Evolutionary conservation across 2,797 vertebrate genomes (phyloP), one percentile per base, ranked within the genome.

Genomic region (Hirundo rustica): DNA sequence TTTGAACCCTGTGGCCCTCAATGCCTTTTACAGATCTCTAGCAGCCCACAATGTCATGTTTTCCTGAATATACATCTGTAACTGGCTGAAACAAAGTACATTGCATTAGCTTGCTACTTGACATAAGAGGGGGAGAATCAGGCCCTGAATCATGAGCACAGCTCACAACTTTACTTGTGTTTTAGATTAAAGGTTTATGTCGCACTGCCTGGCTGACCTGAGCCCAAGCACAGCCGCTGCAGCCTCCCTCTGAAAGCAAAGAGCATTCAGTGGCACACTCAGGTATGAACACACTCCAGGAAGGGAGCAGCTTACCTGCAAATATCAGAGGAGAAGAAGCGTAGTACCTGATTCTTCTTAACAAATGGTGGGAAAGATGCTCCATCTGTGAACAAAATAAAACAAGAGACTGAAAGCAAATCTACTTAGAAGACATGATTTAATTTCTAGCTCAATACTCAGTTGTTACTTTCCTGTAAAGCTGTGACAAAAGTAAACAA

Each of bases 251-350:
- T 21, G 32, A 50, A 70, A 64, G 0, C 2, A 55, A 27, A 75
- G 51, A 81, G 21, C 23, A 3, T 5, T 38, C 1, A 5, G 21
- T 17, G 61, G 19, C 18, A 85, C 27, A 5, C 0, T 0, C 4
- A 22, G 55, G 22, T 17, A 18, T 3, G 6, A 11, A 5, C 4
- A 4, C 25, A 22, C 19, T 14, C 3, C 42, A 32, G 32, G 34
- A 48, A 50, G 23, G n/a, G n/a, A 45, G 17, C 61, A 45, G 58
- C 95, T 88, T 98, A 99, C 99, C 99, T 99, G 98, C 99, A 99
- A 95, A 99, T 99, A 88, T 99, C 99, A 1, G 99, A 98, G 54
- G 98, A 98, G 97, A 99, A 99, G 97, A 99, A 99, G 40, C 70
- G 98, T 9, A 99, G 75, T 5, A 94, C 78, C 47, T 96, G 93